Evolutionary conservation across 64 coral and sea anemone species (phyloP), one percentile per base, ranked within the genome.

Genomic region (Montipora foliosa): DNA sequence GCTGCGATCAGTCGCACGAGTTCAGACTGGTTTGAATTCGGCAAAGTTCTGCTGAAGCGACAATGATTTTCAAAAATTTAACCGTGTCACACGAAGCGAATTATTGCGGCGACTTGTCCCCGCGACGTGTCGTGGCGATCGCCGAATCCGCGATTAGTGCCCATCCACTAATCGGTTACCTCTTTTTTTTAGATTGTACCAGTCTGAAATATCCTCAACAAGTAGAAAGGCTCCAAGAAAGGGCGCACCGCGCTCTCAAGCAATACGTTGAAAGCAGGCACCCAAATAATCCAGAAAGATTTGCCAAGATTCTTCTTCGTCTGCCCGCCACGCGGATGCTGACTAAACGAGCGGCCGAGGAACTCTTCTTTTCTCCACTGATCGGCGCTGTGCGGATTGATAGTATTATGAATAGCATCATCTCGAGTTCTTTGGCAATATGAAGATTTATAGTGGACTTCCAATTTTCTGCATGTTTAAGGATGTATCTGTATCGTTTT

Each of bases 361-460:
- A 97, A 51, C 74, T 97, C 6, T 97, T 97, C 78, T 97, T 97
- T 53, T 77, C 93, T 19, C 93, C 93, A 8, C 74, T 97, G 22
- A 94, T 97, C 29, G 96, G 96, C 10, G 92, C 82, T 37, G 93
- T 97, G 9, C 82, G 86, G 71, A 97, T 97, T 19, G 93, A 94
- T 59, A 93, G 88, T 69, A 97, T 97, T 24, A 97, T 97, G 96
- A 93, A 94, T 49, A 95, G 91, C 24, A 97, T 97, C 15, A 93
- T 97, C 17, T 88, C 87, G 29, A 89, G 88, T 25, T 92, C 96
- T 4, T 68, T 89, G 61, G 49, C 94, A 55, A 71, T 71, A 19
- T 71, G 20, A 71, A 15, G 19, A 71, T 21, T 17, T 24, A 64
- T 1, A 14, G 61, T 64, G 61, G 61, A 64, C 9, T 4, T 14